Evolutionary conservation across 2,888 invertebrate genomes (phyloP).

Genomic region (Autographa pulchrina): DNA sequence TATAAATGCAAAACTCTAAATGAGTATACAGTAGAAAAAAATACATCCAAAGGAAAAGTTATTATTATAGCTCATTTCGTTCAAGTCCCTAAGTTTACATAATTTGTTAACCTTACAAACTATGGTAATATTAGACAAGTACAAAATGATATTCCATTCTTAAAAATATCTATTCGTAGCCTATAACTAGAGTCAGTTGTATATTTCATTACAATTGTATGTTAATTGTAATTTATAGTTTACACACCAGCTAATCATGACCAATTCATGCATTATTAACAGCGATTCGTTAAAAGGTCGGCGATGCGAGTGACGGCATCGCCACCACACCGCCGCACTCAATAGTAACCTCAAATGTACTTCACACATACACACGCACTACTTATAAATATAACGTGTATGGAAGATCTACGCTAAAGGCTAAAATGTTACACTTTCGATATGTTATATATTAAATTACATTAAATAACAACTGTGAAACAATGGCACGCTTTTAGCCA

Average conservation of each 20-base stretch:
- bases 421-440: conserved; percentile 87
- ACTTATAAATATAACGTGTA: conserved; percentile 77
- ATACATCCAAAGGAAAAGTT: conserved; percentile 85
- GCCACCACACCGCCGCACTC: conserved; percentile 62
- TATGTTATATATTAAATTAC: conserved; percentile 85
- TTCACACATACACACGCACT: conserved; percentile 77
- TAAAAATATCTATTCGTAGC: conserved; percentile 85
- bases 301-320: conserved; percentile 40
- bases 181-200: conserved; percentile 88
- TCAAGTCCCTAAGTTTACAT: conserved; percentile 85
- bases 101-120: conserved; percentile 86
- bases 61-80: conserved; percentile 84
- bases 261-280: conserved; percentile 73
- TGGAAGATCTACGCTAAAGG: conserved; percentile 89
- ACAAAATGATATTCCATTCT: conserved; percentile 88
- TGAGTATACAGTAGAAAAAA: conserved; percentile 87
- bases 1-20: conserved; percentile 88
- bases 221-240: conserved; percentile 77
- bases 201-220: conserved; percentile 81
- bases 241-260: conserved; percentile 76
- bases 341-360: conserved; percentile 62
- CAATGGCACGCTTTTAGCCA: conserved; percentile 86
- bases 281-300: conserved; percentile 65
- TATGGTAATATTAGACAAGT: conserved; percentile 89
- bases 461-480: conserved; percentile 82